Conservation (phyloP, 2,888 invertebrate species). For the Anticlea derivata region DNA sequence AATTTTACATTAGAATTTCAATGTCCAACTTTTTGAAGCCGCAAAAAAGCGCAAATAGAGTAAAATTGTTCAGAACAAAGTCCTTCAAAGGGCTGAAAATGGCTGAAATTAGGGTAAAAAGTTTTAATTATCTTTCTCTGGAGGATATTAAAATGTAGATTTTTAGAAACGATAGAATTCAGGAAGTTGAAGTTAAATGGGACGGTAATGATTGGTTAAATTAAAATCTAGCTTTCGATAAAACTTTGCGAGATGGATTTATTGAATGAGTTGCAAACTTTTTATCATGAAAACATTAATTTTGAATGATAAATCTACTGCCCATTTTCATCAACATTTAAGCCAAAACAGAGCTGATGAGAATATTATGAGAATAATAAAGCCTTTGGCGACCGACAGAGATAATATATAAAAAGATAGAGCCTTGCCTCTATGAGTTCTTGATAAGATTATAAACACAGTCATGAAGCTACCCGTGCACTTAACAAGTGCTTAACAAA, state of each 20-base stretch:
- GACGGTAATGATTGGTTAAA: constrained; percentile 26
- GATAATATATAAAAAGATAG: too few species aligned
- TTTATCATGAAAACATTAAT: not conserved
- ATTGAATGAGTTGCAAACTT: not conserved
- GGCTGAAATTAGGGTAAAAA: constrained; percentile 38
- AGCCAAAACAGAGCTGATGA: too few species aligned
- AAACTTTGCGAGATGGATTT: constrained; percentile 1
- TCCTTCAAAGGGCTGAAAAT: constrained; percentile 39
- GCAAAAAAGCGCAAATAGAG: constrained; percentile 40
- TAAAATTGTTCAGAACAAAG: constrained; percentile 40
- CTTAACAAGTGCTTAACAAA: too few species aligned
- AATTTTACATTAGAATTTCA: constrained; percentile 30
- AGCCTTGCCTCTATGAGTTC: too few species aligned
- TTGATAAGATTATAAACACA: too few species aligned
- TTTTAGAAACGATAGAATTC: constrained; percentile 35
- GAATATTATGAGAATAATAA: too few species aligned
- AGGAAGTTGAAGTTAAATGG: constrained; percentile 33
- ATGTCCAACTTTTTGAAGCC: constrained; percentile 32
- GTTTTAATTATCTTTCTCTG: constrained; percentile 38
- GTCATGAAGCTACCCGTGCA: too few species aligned
- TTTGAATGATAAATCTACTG: too few species aligned
- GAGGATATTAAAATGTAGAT: constrained; percentile 35
- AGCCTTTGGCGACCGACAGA: too few species aligned
- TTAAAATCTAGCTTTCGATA: constrained; percentile 15
- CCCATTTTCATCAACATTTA: too few species aligned